Percentiles rank a stretch among this genome's conserved stretches.
These are phyloP conservation scores for Sphaerodactylus townsendi DNA, from an alignment of 2,113 vertebrate genomes.

Conservation along the genomic window DNA sequence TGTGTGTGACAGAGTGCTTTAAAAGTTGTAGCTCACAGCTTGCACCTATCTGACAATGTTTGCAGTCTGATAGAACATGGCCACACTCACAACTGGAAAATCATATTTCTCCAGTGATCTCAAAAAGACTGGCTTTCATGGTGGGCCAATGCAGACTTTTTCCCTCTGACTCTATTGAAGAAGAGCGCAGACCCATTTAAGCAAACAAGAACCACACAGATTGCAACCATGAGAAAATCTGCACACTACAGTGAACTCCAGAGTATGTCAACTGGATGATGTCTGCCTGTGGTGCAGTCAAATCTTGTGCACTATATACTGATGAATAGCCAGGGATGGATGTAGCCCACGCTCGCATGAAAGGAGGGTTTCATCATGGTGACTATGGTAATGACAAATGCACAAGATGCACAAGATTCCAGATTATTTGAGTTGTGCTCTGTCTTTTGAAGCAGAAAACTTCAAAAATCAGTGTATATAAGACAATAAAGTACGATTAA, in stretches of 20 bases:
- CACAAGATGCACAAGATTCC: no score
- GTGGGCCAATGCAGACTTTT: background rate
- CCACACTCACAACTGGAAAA: background rate
- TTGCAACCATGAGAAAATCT: background rate
- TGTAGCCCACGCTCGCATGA: background rate
- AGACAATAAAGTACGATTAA: no score
- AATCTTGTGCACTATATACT: background rate
- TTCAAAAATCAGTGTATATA: no score
- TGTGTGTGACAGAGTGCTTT: background rate
- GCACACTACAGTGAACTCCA: background rate
- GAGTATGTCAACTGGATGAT: background rate
- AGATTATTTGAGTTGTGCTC: no score
- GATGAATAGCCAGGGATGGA: background rate
- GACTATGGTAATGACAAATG: no score
- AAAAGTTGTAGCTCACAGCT: background rate
- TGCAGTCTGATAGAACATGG: background rate
- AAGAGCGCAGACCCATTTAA: background rate
- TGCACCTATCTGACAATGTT: background rate
- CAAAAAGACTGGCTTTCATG: background rate
- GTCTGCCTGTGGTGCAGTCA: background rate
- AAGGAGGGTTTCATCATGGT: background rate
- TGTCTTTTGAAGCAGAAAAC: no score
- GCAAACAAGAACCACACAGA: no score
- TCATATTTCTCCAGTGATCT: background rate
- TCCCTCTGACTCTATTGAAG: background rate